A percentile compares a stretch with the other conserved stretches of the same genome.
Conservation (phyloP, 2,888 invertebrate genomes). For the Aporophyla nigra region DNA sequence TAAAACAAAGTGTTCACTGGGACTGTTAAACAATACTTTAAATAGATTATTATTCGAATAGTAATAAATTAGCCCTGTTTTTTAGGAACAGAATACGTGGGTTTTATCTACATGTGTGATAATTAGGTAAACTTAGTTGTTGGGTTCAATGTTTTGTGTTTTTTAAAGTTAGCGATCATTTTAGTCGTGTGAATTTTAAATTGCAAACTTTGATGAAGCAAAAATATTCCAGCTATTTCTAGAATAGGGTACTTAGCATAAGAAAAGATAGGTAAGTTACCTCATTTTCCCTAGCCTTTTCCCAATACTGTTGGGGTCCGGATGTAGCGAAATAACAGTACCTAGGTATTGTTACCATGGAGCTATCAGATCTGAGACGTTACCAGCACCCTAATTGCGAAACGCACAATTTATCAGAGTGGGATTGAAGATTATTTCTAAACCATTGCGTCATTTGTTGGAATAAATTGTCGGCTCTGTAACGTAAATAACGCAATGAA, state of each 20-base stretch:
- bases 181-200: constrained; percentile 15
- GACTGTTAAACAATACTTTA: constrained; percentile 22
- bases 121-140: constrained; percentile 36
- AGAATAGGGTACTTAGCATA: neutral
- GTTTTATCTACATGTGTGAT: constrained; percentile 57
- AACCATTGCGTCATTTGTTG: no score
- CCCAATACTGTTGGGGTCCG: neutral
- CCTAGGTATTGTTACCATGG: neutral
- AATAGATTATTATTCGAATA: constrained; percentile 48
- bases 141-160: constrained; percentile 34
- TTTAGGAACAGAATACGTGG: constrained; percentile 46
- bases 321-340: neutral
- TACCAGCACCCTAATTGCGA: no score
- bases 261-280: neutral
- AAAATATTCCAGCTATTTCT: neutral
- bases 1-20: constrained; percentile 53
- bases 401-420: no score
- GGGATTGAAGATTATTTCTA: no score
- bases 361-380: no score
- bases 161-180: constrained; percentile 10
- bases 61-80: constrained; percentile 59
- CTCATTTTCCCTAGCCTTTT: neutral
- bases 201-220: neutral
- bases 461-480: no score
- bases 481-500: no score